Evolutionary conservation across 1,140 invertebrate genomes (phyloP).

Genomic region (Papilio xuthus): DNA sequence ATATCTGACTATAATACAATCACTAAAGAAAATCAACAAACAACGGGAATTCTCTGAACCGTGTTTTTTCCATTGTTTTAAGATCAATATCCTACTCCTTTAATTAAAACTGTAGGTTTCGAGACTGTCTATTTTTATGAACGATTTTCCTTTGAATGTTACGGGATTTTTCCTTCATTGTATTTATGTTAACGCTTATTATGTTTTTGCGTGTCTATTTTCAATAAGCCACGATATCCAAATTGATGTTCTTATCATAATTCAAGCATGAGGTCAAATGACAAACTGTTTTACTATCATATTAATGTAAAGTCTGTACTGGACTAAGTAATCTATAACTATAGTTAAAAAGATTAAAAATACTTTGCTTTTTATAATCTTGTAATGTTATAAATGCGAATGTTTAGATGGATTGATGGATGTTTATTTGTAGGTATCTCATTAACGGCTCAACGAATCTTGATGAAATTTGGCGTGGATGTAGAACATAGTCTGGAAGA

Average conservation of each 20-base stretch:
- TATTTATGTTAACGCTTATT: not conserved
- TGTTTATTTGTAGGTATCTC: no score
- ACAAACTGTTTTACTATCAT: not conserved
- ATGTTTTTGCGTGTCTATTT: slow-evolving; percentile 18
- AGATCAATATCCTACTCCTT: not conserved
- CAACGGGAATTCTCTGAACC: not conserved
- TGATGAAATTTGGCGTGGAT: no score
- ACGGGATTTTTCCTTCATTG: not conserved
- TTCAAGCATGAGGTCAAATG: not conserved
- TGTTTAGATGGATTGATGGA: no score
- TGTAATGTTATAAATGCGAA: no score
- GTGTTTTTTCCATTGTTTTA: not conserved
- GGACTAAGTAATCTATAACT: no score
- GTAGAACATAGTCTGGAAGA: no score
- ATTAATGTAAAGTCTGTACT: not conserved
- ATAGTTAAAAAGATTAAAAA: no score
- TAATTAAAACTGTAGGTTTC: not conserved
- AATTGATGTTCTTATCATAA: slow-evolving; percentile 6
- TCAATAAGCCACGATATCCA: not conserved
- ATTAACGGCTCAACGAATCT: no score
- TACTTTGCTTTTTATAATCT: no score
- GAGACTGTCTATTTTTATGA: not conserved
- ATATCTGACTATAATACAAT: no score
- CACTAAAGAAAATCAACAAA: not conserved
- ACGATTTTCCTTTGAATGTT: not conserved